Evolutionary conservation across 2,888 invertebrate genomes (phyloP).

Genomic region (Drosophila emarginata): DNA sequence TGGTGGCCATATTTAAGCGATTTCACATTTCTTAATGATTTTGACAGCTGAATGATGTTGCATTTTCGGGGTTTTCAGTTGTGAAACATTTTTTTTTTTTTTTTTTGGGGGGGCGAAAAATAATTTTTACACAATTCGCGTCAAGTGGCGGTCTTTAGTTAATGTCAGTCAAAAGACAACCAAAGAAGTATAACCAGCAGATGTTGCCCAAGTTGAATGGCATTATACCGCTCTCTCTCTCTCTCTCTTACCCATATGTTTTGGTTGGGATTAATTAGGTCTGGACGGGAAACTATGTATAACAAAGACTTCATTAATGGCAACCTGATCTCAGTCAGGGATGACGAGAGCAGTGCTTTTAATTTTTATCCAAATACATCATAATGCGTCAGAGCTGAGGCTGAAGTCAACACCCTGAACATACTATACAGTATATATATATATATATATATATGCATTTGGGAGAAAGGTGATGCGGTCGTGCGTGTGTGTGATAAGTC

Average conservation of each 20-base stretch:
- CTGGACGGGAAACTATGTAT: constrained; percentile 1
- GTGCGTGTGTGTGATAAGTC: constrained; percentile 76
- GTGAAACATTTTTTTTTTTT: constrained; percentile 39
- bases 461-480: constrained; percentile 57
- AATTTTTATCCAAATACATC: constrained; percentile 80
- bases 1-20: constrained; percentile 68
- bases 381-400: constrained; percentile 65
- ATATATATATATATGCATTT: constrained; percentile 10
- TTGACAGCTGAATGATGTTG: constrained; percentile 80
- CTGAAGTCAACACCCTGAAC: constrained; percentile 45
- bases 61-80: constrained; percentile 43
- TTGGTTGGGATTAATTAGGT: constrained; percentile 57
- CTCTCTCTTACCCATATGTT: not conserved
- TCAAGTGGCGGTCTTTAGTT: constrained; percentile 73
- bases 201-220: constrained; percentile 41
- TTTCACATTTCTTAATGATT: constrained; percentile 79
- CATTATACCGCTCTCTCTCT: not conserved
- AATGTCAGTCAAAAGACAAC: constrained; percentile 59
- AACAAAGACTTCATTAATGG: constrained; percentile 65
- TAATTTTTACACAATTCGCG: constrained; percentile 61
- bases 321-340: constrained; percentile 61
- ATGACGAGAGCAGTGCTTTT: constrained; percentile 62
- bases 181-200: constrained; percentile 25
- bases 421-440: too few species aligned
- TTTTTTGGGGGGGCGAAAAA: constrained; percentile 32